These are phyloP conservation scores for Acronicta leporina DNA, from an alignment of 2,888 invertebrate species.

Conservation along the genomic window DNA sequence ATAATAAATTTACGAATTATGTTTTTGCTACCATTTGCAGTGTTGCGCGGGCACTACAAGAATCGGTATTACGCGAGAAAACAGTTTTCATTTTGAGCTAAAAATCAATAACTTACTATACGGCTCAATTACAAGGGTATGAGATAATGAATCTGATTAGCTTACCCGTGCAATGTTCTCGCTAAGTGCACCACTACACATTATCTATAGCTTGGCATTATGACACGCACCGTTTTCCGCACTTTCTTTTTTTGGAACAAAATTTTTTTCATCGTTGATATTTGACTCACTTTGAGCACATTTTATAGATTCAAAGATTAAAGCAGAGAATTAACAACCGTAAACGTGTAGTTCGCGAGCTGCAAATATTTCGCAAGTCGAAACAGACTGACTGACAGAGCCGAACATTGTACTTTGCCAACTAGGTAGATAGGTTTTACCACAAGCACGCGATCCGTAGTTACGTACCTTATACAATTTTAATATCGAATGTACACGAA, in stretches of 20 bases:
- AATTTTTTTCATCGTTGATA: slow-evolving; percentile 70
- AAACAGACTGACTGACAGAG: slow-evolving; percentile 79
- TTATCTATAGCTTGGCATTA: slow-evolving; percentile 62
- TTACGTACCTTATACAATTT: slow-evolving; percentile 64
- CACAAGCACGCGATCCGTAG: slow-evolving; percentile 81
- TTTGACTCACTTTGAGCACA: slow-evolving; percentile 49
- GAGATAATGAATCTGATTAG: slow-evolving; percentile 57
- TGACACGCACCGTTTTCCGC: slow-evolving; percentile 78
- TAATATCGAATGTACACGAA: slow-evolving; percentile 71
- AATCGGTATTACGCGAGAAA: slow-evolving; percentile 12
- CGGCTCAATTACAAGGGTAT: slow-evolving; percentile 27
- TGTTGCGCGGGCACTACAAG: slow-evolving; percentile 9
- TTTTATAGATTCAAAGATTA: slow-evolving; percentile 37
- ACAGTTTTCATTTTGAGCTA: slow-evolving; percentile 26
- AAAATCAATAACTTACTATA: slow-evolving; percentile 27
- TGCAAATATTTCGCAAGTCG: slow-evolving; percentile 80
- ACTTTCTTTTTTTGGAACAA: slow-evolving; percentile 78
- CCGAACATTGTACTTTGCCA: slow-evolving; percentile 77
- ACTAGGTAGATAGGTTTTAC: slow-evolving; percentile 83
- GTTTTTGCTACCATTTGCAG: slow-evolving; percentile 12
- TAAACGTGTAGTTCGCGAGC: slow-evolving; percentile 63
- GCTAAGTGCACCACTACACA: slow-evolving; percentile 68
- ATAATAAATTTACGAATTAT: slow-evolving; percentile 9
- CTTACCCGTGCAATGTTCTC: slow-evolving; percentile 68
- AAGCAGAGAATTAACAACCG: slow-evolving; percentile 52